Base-by-base conservation (phyloP, 2,113 vertebrate genomes). In the Brachionichthys hirsutus region DNA sequence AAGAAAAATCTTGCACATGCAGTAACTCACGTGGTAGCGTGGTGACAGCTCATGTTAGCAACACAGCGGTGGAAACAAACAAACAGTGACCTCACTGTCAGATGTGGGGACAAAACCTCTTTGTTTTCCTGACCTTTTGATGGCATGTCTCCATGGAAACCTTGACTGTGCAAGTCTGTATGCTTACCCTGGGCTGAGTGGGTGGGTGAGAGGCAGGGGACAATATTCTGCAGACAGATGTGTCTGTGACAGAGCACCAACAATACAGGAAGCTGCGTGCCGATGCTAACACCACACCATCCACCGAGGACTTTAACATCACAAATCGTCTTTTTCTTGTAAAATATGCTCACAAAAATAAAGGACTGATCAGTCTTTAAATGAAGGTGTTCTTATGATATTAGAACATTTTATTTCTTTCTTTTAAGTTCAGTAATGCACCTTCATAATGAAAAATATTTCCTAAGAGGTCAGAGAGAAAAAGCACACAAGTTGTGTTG, bases 61-160 rank as follows among this genome's bases (percentile, higher is more conserved):
- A 68, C 77, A 58, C 38, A 42, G 8, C 13, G 5, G 24, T 18
- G 56, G 49, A 77, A 72, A 77, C 75, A 79, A 52, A 60, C 67
- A 67, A 82, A 76, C 69, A 67, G 52, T 80, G 84, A 78, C 80
- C 64, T 79, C 82, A 78, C 42, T 22, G 20, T 81, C 66, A 63
- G 70, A 70, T 41, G 58, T 30, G 42, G 48, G 40, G 73, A 63
- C 44, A 67, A 54, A 52, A 20, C 48, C 36, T 67, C 64, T 54
- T 70, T 82, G 80, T 87, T 79, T 73, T 49, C 58, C 46, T 83
- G 83, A 79, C 82, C 74, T 87, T 86, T 85, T 41, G 40, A 46
- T 56, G 48, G 11, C 16, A 12, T 48, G 79, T 75, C 64, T 75
- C 85, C 42, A 53, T 78, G 70, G 66, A 12, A 75, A 83, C 80